Evolutionary conservation across 2,113 vertebrate genomes (phyloP).

Genomic region (Clarias batrachus): DNA sequence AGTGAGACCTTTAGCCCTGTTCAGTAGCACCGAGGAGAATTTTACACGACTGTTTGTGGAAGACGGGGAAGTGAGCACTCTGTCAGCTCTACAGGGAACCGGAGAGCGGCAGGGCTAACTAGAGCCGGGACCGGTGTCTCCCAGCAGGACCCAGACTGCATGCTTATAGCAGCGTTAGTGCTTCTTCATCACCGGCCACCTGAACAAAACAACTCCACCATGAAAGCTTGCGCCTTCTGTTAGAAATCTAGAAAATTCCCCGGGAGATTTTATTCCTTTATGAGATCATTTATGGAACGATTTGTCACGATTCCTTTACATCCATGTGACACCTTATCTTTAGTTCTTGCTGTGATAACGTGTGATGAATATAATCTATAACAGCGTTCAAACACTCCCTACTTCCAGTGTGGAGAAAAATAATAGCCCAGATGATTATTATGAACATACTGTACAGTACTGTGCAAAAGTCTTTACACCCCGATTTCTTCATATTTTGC

Average conservation of each 20-base stretch:
- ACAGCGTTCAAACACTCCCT: not conserved
- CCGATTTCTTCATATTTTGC: no score
- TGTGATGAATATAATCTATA: not conserved
- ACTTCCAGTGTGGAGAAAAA: not conserved
- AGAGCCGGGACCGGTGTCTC: constrained; percentile 12
- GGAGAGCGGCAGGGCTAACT: constrained; percentile 12
- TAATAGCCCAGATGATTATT: not conserved
- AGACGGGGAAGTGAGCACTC: not conserved
- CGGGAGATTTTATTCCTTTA: not conserved
- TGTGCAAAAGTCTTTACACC: no score
- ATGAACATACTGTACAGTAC: not conserved
- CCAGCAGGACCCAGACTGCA: constrained; percentile 60
- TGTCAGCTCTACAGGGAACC: not conserved
- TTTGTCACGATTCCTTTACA: not conserved
- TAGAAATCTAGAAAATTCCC: not conserved
- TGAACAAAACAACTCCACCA: constrained; percentile 57
- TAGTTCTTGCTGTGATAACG: not conserved
- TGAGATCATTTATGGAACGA: not conserved
- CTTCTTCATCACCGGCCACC: constrained; percentile 70
- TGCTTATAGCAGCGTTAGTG: constrained; percentile 75
- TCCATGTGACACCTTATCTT: not conserved
- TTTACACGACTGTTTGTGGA: not conserved
- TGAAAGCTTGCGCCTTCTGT: not conserved
- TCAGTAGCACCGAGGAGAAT: not conserved
- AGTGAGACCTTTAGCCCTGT: not conserved